phyloP scores from a whole-genome alignment of 2,797 vertebrate species.

The Cheracebus regulus region DNA sequence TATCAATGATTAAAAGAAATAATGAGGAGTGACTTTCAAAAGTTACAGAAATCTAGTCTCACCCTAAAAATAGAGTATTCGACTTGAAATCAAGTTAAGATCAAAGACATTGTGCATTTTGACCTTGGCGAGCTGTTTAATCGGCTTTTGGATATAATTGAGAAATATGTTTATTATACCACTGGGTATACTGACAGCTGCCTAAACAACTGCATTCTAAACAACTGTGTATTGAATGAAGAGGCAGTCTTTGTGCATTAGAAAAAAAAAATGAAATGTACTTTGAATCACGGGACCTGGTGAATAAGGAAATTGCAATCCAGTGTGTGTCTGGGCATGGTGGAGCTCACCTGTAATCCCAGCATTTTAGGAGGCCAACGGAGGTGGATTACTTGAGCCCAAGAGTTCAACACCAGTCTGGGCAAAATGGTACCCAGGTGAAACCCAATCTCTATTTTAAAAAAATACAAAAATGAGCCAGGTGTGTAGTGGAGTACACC shows the following conservation, averaged over 20 bases:
- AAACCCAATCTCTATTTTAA: not conserved
- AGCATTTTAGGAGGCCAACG: not conserved
- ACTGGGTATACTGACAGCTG: not conserved
- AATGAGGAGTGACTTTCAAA: not conserved
- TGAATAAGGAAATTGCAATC: not conserved
- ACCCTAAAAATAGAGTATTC: not conserved
- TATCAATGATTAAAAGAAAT: not conserved
- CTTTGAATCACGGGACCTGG: not conserved
- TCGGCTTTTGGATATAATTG: not conserved
- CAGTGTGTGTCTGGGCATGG: not conserved
- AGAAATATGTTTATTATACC: not conserved
- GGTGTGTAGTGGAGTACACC: not conserved
- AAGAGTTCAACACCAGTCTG: not conserved
- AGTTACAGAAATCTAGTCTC: not conserved
- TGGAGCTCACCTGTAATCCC: not conserved
- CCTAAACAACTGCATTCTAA: not conserved
- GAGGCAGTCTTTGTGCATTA: not conserved
- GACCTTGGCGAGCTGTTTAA: not conserved
- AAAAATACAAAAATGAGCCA: not conserved
- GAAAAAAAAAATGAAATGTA: not conserved
- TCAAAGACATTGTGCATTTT: not conserved
- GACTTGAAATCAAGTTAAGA: not conserved
- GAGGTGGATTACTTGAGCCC: not conserved
- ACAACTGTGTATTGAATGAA: not conserved
- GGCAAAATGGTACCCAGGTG: not conserved